A percentile compares a stretch with the other conserved stretches of the same genome.
Evolutionary conservation across 2,888 invertebrate species (phyloP).

Genomic region (Physocephala rufipes): DNA sequence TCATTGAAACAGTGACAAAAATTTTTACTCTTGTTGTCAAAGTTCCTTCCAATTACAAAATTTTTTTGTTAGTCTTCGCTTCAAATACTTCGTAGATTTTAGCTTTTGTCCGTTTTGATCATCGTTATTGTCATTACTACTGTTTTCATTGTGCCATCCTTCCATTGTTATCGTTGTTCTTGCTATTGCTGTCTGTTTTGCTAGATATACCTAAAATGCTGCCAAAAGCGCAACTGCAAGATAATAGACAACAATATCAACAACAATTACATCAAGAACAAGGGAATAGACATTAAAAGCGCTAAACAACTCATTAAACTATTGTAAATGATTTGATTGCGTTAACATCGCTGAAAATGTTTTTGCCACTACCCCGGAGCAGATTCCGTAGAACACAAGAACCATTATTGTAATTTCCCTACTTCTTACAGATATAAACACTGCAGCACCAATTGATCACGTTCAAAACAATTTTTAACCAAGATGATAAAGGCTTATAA

Average conservation of each 20-base stretch:
- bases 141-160: not conserved
- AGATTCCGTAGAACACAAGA: not conserved
- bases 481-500: no score
- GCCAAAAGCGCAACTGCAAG: constrained; percentile 26
- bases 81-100: not conserved
- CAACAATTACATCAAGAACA: constrained; percentile 1
- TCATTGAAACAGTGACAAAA: no score
- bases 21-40: not conserved
- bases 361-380: not conserved
- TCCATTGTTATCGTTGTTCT: not conserved
- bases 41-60: constrained; percentile 11
- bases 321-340: constrained; percentile 7
- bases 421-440: not conserved
- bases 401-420: no score
- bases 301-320: constrained; percentile 31
- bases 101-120: not conserved
- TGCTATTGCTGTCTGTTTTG: constrained; percentile 21
- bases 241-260: not conserved
- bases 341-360: constrained; percentile 21
- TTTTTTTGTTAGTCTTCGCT: not conserved
- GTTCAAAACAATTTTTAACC: no score
- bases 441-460: no score
- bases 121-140: not conserved
- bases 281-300: not conserved
- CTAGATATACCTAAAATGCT: constrained; percentile 26